Percentiles rank a stretch among this genome's conserved stretches.
phyloP scores from a whole-genome alignment of 1,140 invertebrate species.

The Drosophila prosaltans region DNA sequence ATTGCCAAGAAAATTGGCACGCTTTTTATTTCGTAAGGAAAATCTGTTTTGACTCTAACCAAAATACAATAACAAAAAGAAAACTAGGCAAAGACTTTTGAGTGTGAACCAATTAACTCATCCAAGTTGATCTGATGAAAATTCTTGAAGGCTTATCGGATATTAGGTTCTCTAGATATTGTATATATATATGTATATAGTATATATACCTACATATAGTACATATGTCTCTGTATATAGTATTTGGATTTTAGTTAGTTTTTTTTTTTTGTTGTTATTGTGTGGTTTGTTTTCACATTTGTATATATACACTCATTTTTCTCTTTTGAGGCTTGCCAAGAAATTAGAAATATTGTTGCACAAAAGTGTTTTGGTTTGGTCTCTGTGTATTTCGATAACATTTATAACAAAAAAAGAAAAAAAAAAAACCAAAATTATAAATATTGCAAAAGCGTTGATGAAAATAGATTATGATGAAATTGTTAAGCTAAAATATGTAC shows the following conservation, averaged over 20 bases:
- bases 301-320: constrained; percentile 6
- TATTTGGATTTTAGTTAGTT: constrained; percentile 1
- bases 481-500: not conserved
- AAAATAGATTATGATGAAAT: constrained; percentile 11
- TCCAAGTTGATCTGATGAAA: constrained; percentile 62
- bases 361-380: constrained; percentile 2
- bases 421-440: not conserved
- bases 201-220: not conserved
- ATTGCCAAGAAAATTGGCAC: constrained; percentile 76
- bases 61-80: constrained; percentile 32
- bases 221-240: constrained; percentile 10
- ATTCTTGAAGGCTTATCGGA: constrained; percentile 50
- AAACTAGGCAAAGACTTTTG: constrained; percentile 18
- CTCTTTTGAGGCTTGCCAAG: constrained; percentile 1
- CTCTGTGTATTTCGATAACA: not conserved
- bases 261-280: constrained; percentile 33
- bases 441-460: not conserved
- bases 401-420: constrained; percentile 4
- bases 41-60: constrained; percentile 10
- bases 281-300: constrained; percentile 18
- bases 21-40: constrained; percentile 59
- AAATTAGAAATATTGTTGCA: constrained; percentile 10
- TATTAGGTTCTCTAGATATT: constrained; percentile 17
- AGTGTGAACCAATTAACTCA: constrained; percentile 72
- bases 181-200: not conserved